These are phyloP conservation scores for Cynaeus angustus DNA, from an alignment of 2,888 invertebrate genomes.

Conservation along the genomic window DNA sequence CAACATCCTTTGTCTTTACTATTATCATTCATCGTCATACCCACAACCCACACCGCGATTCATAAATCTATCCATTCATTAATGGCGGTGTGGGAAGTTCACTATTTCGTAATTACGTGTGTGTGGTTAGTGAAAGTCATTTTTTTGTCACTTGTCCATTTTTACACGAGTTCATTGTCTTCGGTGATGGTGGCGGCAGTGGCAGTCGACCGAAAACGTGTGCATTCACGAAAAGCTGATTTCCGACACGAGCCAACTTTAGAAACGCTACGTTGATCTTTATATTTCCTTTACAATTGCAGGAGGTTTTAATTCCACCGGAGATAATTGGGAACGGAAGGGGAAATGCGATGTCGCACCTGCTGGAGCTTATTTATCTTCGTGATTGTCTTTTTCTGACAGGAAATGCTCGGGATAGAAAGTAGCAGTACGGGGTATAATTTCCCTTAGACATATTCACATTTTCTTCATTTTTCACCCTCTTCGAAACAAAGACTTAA, in stretches of 20 bases:
- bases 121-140: conserved; percentile 24
- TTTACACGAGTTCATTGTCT: conserved; percentile 14
- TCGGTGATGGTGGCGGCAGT: conserved; percentile 12
- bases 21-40: conserved; percentile 43
- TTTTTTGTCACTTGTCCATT: neutral
- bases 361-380: conserved; percentile 4
- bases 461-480: neutral
- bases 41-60: conserved; percentile 38
- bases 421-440: too few species aligned
- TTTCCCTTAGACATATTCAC: too few species aligned
- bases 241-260: conserved; percentile 36
- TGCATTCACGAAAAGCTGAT: conserved; percentile 16
- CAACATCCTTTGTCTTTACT: conserved; percentile 33
- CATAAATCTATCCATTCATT: conserved; percentile 42
- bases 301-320: conserved; percentile 13
- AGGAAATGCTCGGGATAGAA: neutral
- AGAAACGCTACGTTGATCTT: conserved; percentile 39
- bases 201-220: conserved; percentile 14
- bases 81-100: conserved; percentile 30
- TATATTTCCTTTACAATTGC: conserved; percentile 24
- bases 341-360: conserved; percentile 20
- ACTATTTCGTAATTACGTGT: conserved; percentile 24
- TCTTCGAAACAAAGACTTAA: conserved; percentile 7
- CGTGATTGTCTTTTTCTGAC: neutral
- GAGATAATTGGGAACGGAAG: conserved; percentile 23